Conservation (phyloP, 2,113 vertebrate genomes). For the Thunnus thynnus region DNA sequence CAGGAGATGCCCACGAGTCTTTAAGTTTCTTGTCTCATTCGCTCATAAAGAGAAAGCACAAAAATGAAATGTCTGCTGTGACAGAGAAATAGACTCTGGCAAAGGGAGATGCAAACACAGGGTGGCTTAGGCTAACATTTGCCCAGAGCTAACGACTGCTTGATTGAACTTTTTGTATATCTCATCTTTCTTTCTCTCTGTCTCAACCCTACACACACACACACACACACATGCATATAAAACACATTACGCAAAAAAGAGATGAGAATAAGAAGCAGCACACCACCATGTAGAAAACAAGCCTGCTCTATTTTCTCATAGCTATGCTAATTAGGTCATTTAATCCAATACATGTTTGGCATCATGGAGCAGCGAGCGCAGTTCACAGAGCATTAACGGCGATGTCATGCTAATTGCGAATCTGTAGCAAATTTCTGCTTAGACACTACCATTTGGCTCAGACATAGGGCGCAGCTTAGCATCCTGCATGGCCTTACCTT, state of each 20-base stretch:
- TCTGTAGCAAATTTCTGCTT: conserved; percentile 39
- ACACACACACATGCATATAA: neutral
- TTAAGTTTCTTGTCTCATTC: conserved; percentile 57
- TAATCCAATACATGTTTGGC: conserved; percentile 63
- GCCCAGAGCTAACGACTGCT: conserved; percentile 58
- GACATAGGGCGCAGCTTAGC: neutral
- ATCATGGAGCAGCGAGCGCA: conserved; percentile 53
- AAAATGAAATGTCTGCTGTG: conserved; percentile 60
- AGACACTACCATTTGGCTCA: conserved; percentile 47
- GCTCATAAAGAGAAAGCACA: conserved; percentile 43
- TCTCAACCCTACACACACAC: conserved; percentile 14
- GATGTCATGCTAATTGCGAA: conserved; percentile 55
- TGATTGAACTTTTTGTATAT: conserved; percentile 49
- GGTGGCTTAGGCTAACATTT: conserved; percentile 66
- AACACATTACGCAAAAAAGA: neutral
- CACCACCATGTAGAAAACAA: conserved; percentile 38
- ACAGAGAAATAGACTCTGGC: conserved; percentile 63
- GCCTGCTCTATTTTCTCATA: conserved; percentile 37
- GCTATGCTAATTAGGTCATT: conserved; percentile 61
- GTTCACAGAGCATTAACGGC: conserved; percentile 56
- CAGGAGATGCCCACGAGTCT: conserved; percentile 54
- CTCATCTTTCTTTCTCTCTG: conserved; percentile 15
- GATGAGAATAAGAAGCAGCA: conserved; percentile 39
- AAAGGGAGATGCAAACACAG: conserved; percentile 58
- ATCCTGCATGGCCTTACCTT: conserved; percentile 38